Conservation (phyloP, 2,888 invertebrate genomes). For the Drosophila flavopinicola region DNA sequence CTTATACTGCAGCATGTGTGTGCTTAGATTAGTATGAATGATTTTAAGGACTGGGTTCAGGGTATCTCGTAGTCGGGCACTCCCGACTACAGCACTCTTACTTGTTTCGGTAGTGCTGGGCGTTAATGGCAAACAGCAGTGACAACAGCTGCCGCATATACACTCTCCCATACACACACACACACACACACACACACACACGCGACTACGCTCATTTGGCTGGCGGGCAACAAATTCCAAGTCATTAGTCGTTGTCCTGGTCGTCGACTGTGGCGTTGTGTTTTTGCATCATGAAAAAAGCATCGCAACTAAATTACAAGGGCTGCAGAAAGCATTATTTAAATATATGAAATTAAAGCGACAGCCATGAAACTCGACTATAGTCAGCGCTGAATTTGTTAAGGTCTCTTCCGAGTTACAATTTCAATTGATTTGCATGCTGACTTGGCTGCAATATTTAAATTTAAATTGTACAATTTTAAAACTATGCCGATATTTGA, state of each 20-base stretch:
- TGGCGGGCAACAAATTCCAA: constrained; percentile 74
- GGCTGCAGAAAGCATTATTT: constrained; percentile 42
- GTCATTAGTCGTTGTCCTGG: constrained; percentile 73
- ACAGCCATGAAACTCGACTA: constrained; percentile 11
- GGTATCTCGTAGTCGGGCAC: no score
- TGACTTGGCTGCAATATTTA: no score
- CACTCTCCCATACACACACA: constrained; percentile 5
- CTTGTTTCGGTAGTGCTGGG: constrained; percentile 46
- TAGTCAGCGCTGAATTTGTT: constrained; percentile 1
- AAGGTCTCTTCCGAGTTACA: neutral
- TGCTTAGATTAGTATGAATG: no score
- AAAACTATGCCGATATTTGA: no score
- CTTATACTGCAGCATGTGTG: no score
- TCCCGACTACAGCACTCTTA: no score
- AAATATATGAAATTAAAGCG: constrained; percentile 40
- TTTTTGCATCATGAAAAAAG: constrained; percentile 24
- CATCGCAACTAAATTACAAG: constrained; percentile 59
- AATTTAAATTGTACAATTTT: no score
- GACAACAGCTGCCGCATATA: constrained; percentile 64
- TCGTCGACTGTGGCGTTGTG: constrained; percentile 23
- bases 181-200: constrained; percentile 4
- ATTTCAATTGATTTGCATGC: neutral
- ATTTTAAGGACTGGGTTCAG: no score
- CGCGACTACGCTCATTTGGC: constrained; percentile 68
- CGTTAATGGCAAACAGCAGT: constrained; percentile 74